Evolutionary conservation across 2,888 invertebrate species (phyloP).

Genomic region (Oxycera nigricornis): DNA sequence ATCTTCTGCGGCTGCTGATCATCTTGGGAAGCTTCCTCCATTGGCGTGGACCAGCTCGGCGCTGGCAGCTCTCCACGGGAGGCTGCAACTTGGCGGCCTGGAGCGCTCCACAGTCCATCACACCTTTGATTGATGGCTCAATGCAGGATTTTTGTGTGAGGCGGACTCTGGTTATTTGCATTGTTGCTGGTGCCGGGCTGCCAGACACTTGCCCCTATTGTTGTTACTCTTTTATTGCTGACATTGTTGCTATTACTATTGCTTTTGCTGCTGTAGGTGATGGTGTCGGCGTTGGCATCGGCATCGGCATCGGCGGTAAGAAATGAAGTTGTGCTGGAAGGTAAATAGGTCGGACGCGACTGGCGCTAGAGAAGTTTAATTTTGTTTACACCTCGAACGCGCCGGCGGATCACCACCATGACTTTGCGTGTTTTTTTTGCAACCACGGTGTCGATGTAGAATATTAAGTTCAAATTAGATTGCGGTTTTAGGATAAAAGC

Average conservation of each 20-base stretch:
- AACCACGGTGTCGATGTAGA: neutral
- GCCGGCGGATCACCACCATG: conserved; percentile 12
- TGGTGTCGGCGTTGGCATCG: too few relatives aligned
- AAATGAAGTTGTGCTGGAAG: conserved; percentile 34
- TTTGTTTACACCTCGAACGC: conserved; percentile 37
- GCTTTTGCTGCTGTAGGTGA: neutral
- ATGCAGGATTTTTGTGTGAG: conserved; percentile 48
- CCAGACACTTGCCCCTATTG: conserved; percentile 23
- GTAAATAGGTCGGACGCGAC: conserved; percentile 38
- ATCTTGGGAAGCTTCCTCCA: too few relatives aligned
- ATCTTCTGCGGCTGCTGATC: too few relatives aligned
- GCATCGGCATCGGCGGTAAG: too few relatives aligned
- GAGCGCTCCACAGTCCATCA: conserved; percentile 47
- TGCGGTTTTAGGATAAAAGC: conserved; percentile 28
- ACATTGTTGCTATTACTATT: conserved; percentile 12
- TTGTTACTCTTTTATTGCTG: neutral
- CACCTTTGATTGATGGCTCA: conserved; percentile 50
- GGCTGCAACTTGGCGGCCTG: conserved; percentile 32
- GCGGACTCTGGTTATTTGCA: conserved; percentile 35
- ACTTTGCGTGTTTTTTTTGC: conserved; percentile 29
- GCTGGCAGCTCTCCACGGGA: neutral
- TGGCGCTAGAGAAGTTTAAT: conserved; percentile 41
- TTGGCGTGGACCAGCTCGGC: neutral
- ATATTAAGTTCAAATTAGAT: conserved; percentile 36
- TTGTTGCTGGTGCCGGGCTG: conserved; percentile 39